Base-by-base conservation (phyloP, 2,888 invertebrate species). In the Agriopis aurantiaria region DNA sequence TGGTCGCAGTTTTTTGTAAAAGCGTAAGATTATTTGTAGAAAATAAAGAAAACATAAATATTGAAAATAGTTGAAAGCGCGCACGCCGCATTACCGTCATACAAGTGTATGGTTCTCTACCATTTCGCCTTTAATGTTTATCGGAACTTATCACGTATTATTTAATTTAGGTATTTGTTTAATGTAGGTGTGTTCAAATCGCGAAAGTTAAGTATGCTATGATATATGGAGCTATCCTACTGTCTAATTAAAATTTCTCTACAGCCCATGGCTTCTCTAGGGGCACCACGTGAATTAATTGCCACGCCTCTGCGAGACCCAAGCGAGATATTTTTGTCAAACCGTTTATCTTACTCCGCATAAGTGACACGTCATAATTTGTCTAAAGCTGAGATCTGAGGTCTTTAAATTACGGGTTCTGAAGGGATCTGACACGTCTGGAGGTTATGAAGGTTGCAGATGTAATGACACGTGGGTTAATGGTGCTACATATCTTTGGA, bases 321-420 rank as follows among this genome's bases (percentile, higher is more conserved):
- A 14, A 57, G 64, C 23, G 65, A 60, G 60, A 60, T 69, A 65
- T 69, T 69, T 69, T 65, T 69, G 69, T 51, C 63, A 60, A 59
- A 65, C 45, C 63, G 65, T 69, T 69, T 57, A 61, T 69, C 69
- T 61, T 69, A 40, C 60, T 65, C 65, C 56, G 46, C 41, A 61
- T 68, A 63, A 67, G 56, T 61, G 65, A 52, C 69, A 52, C 17
- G 69, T 69, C 65, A 69, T 69, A 65, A 69, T 69, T 65, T 69
- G 69, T 69, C 65, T 69, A 65, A 65, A 65, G 45, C 69, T 60
- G 64, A 69, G 64, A 65, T 56, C 56, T 68, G 63, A 40, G 67
- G 67, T 62, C 62, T 57, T 67, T 62, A 68, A 68, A 62, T 68
- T 62, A 51, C 51, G 51, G 67, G 17, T 46, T 53, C 56, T 62